Conservation (phyloP, 2,797 vertebrate species). For the Clarias laeviceps region DNA sequence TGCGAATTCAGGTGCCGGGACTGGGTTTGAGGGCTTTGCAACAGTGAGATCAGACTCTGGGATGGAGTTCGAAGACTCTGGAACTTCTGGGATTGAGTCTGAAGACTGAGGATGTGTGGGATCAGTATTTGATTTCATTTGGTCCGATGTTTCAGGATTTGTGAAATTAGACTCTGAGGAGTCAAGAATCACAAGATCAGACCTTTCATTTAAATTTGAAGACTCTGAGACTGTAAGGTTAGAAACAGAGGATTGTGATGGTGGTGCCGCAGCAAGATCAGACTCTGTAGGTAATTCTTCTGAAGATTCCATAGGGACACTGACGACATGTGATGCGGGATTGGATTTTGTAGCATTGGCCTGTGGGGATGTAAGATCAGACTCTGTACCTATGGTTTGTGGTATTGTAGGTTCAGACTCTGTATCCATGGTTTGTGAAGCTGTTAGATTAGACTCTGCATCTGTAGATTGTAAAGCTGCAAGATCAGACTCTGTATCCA, state of each 20-base stretch:
- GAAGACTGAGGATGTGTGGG: background rate
- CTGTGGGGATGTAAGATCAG: background rate
- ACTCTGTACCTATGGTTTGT: background rate
- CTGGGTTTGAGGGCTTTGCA: background rate
- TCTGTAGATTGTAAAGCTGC: background rate
- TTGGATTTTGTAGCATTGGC: background rate
- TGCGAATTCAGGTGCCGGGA: background rate
- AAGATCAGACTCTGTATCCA: background rate
- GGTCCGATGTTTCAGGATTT: background rate
- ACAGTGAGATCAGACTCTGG: background rate
- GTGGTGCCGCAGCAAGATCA: background rate
- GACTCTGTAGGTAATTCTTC: conserved; percentile 6
- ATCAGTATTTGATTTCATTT: background rate
- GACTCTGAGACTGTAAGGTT: background rate
- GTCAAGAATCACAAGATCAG: background rate
- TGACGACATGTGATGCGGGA: background rate
- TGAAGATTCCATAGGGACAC: background rate
- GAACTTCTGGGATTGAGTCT: background rate
- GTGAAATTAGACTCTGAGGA: background rate
- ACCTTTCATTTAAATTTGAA: background rate
- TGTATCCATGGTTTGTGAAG: background rate
- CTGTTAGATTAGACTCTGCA: background rate
- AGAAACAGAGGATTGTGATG: background rate
- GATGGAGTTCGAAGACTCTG: background rate
- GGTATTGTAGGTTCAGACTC: background rate